phyloP scores from a whole-genome alignment of 53 echinoderm and acorn worm genomes.

The Patiria pectinifera region DNA sequence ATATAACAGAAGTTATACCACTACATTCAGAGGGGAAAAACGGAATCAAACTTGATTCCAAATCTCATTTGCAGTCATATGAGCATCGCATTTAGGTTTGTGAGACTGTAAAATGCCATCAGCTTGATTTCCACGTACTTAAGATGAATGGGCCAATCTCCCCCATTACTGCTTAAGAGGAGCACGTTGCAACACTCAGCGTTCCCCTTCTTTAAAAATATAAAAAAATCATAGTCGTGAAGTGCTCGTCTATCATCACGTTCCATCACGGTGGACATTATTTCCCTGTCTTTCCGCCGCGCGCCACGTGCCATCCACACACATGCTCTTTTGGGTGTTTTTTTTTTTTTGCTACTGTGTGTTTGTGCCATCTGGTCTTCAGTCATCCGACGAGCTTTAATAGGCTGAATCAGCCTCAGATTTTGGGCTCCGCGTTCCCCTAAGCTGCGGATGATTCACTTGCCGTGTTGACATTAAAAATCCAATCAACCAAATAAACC shows the following conservation, averaged over 20 bases:
- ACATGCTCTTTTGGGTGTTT: background rate
- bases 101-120: background rate
- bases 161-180: background rate
- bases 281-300: background rate
- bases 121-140: background rate
- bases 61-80: background rate
- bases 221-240: background rate
- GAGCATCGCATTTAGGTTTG: background rate
- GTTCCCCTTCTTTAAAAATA: background rate
- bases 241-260: slow-evolving; percentile 23
- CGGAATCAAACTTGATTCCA: background rate
- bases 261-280: background rate
- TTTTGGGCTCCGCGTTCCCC: background rate
- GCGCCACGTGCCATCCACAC: background rate
- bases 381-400: background rate
- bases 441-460: slow-evolving; percentile 19
- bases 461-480: slow-evolving; percentile 8
- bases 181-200: background rate
- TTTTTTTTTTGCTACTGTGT: background rate
- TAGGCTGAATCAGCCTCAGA: background rate
- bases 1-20: too few relatives aligned
- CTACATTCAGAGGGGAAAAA: background rate
- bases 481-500: background rate
- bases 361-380: slow-evolving; percentile 2
- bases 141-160: background rate